Evolutionary conservation across 2,888 invertebrate species (phyloP).

Genomic region (Orthosia incerta): DNA sequence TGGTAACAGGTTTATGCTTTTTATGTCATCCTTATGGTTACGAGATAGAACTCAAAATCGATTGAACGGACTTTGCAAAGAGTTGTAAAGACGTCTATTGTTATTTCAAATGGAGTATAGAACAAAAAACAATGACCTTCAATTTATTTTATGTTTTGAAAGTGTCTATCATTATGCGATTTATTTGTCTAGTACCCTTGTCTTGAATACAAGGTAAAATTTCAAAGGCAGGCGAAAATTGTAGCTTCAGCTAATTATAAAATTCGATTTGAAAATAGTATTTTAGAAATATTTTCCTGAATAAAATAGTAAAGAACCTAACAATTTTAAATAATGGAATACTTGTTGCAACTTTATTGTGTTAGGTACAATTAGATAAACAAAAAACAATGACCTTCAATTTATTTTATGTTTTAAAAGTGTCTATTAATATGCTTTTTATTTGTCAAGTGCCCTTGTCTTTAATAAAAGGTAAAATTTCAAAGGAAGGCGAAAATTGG

Average conservation of each 20-base stretch:
- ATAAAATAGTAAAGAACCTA: no score
- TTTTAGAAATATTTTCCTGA: no score
- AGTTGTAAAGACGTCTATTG: no score
- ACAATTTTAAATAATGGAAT: no score
- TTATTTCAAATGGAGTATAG: no score
- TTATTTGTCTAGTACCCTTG: constrained; percentile 26
- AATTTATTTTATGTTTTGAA: constrained; percentile 13
- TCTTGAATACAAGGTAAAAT: constrained; percentile 20
- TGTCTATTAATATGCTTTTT: background rate
- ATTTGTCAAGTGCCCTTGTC: constrained; percentile 26
- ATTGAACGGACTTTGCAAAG: no score
- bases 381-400: constrained; percentile 19
- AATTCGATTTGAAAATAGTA: no score
- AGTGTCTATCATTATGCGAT: background rate
- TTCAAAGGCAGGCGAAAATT: constrained; percentile 12
- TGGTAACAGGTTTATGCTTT: no score
- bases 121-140: constrained; percentile 15
- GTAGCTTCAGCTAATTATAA: no score
- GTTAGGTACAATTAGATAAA: background rate
- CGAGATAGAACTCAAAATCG: no score
- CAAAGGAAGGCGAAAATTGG: constrained; percentile 6
- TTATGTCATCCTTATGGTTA: no score
- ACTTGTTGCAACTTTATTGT: background rate
- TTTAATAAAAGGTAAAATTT: constrained; percentile 19
- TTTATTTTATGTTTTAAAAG: constrained; percentile 11